phyloP scores from a whole-genome alignment of 92 coral and sea anemone species.

The Siderastrea radians region DNA sequence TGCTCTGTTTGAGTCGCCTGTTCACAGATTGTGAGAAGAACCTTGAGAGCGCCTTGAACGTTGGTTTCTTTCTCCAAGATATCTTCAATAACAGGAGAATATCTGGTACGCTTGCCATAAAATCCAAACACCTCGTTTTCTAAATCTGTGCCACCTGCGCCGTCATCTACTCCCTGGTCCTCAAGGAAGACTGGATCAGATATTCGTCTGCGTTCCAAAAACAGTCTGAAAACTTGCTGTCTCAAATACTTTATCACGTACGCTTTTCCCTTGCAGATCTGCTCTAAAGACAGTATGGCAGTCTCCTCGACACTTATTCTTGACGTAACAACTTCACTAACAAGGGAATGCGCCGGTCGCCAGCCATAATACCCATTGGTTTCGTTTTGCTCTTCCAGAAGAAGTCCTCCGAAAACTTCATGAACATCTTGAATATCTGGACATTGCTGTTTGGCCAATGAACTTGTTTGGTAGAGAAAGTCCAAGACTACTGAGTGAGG shows the following conservation, averaged over 20 bases:
- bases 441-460: slow-evolving; percentile 10
- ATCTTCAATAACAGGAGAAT: slow-evolving; percentile 59
- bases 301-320: slow-evolving; percentile 35
- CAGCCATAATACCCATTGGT: slow-evolving; percentile 68
- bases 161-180: slow-evolving; percentile 7
- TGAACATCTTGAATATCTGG: slow-evolving; percentile 38
- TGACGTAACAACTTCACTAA: slow-evolving; percentile 69
- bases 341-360: slow-evolving; percentile 81
- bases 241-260: slow-evolving; percentile 57
- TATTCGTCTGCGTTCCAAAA: slow-evolving; percentile 64
- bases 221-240: slow-evolving; percentile 55
- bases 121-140: slow-evolving; percentile 64
- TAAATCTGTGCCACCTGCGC: slow-evolving; percentile 8
- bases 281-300: slow-evolving; percentile 42
- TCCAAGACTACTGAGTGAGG: slow-evolving; percentile 68
- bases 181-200: slow-evolving; percentile 48
- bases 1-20: slow-evolving; percentile 44
- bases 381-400: slow-evolving; percentile 63
- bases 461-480: slow-evolving; percentile 47
- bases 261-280: slow-evolving; percentile 37
- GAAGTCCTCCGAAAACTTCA: slow-evolving; percentile 72
- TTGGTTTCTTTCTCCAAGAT: slow-evolving; percentile 24
- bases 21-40: slow-evolving; percentile 54
- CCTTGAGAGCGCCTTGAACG: slow-evolving; percentile 46
- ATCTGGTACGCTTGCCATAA: slow-evolving; percentile 56